Conservation (phyloP, 1,140 invertebrate genomes). For the Drosophila triauraria region DNA sequence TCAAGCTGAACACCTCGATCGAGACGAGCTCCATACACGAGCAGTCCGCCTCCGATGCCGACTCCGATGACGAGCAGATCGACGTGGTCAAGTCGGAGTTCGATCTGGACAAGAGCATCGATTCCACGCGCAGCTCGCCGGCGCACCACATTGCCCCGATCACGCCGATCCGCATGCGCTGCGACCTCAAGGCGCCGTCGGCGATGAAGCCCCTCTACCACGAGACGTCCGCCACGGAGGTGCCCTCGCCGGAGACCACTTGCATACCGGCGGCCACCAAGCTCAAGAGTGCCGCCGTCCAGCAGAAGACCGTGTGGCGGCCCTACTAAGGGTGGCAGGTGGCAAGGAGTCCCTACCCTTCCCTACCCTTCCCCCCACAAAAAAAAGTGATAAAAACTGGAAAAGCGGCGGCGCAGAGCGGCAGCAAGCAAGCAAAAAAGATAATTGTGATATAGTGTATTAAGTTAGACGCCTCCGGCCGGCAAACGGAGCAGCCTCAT, state of each 20-base stretch:
- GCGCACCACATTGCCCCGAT: slow-evolving; percentile 51
- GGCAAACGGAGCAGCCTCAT: slow-evolving; percentile 60
- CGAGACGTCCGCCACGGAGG: slow-evolving; percentile 48
- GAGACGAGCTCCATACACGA: slow-evolving; percentile 88
- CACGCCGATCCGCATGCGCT: slow-evolving; percentile 70
- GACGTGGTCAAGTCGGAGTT: slow-evolving; percentile 92
- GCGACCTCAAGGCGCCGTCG: slow-evolving; percentile 88
- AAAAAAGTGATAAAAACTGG: slow-evolving; percentile 47
- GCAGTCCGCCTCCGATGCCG: slow-evolving; percentile 88
- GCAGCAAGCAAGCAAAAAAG: slow-evolving; percentile 57
- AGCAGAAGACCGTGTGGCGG: slow-evolving; percentile 90
- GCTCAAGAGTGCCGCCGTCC: slow-evolving; percentile 85
- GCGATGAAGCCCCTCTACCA: slow-evolving; percentile 85
- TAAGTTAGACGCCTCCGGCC: slow-evolving; percentile 73
- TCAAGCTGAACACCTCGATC: slow-evolving; percentile 86
- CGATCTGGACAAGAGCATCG: slow-evolving; percentile 83
- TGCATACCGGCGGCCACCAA: slow-evolving; percentile 82
- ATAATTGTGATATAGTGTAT: slow-evolving; percentile 82
- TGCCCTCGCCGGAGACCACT: slow-evolving; percentile 86
- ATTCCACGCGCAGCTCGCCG: slow-evolving; percentile 71
- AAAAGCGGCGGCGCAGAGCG: slow-evolving; percentile 65
- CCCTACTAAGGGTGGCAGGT: slow-evolving; percentile 87
- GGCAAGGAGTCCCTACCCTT: neutral
- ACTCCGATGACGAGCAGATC: slow-evolving; percentile 89
- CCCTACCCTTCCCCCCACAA: neutral